Percentiles rank a stretch among this genome's conserved stretches.
phyloP scores from a whole-genome alignment of 2,113 vertebrate species.

The Cyphomyrus plagiostoma region DNA sequence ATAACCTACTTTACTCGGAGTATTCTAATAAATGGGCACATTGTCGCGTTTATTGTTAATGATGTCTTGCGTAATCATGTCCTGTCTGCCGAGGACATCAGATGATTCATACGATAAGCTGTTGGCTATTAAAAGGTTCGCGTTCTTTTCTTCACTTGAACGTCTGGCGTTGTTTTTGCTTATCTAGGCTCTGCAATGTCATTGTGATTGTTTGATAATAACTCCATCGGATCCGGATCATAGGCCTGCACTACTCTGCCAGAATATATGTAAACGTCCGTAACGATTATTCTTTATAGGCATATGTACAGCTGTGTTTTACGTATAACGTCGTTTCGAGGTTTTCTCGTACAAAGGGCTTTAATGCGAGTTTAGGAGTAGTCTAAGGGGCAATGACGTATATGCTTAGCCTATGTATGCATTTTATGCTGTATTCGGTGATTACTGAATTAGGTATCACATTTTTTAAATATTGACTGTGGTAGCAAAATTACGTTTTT shows the following conservation, averaged over 20 bases:
- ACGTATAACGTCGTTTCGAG: background rate
- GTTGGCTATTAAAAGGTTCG: background rate
- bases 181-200: background rate
- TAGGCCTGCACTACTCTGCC: background rate
- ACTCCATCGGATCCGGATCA: background rate
- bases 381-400: background rate
- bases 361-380: background rate
- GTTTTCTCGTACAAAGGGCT: background rate
- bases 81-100: background rate
- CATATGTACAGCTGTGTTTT: background rate
- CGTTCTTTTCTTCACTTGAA: background rate
- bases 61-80: background rate
- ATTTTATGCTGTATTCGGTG: background rate
- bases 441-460: background rate
- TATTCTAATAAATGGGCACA: background rate
- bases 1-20: background rate
- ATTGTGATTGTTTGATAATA: background rate
- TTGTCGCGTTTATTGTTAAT: background rate
- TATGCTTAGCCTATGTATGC: background rate
- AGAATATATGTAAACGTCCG: background rate
- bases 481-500: background rate
- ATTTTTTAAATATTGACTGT: background rate
- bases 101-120: constrained; percentile 4
- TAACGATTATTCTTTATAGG: background rate
- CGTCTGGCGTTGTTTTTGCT: background rate